These are phyloP conservation scores for Galerucella calmariensis DNA, from an alignment of 2,888 invertebrate genomes.

Conservation along the genomic window DNA sequence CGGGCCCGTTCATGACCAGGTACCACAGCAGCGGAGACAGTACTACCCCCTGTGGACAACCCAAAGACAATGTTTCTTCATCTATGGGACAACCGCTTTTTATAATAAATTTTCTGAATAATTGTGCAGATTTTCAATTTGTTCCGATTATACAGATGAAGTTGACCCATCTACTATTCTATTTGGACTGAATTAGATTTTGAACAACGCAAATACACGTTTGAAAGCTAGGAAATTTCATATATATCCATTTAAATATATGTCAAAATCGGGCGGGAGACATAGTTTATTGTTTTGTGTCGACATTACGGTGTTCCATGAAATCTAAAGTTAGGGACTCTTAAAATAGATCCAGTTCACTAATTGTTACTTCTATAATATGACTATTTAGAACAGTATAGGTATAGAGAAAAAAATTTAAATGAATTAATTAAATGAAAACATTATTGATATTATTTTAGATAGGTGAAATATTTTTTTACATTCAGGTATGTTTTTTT, in stretches of 20 bases:
- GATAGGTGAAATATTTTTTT: neutral
- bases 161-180: too few species aligned
- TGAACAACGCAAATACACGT: neutral
- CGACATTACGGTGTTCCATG: neutral
- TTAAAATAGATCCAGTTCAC: slow-evolving; percentile 4
- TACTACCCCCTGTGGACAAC: too few species aligned
- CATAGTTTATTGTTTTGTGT: neutral
- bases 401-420: neutral
- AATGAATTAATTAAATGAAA: neutral
- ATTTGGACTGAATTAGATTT: too few species aligned
- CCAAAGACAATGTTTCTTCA: too few species aligned
- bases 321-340: slow-evolving; percentile 8
- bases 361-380: neutral
- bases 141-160: too few species aligned
- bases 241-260: neutral
- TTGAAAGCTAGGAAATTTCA: too few species aligned
- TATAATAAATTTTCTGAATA: too few species aligned
- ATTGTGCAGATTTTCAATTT: too few species aligned
- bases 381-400: neutral
- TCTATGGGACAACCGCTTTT: too few species aligned
- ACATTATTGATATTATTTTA: neutral
- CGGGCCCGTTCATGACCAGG: too few species aligned
- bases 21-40: too few species aligned
- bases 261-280: neutral
- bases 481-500: neutral